Conservation (phyloP, 53 echinoderm and acorn worm species). For the Patiria pectinifera region DNA sequence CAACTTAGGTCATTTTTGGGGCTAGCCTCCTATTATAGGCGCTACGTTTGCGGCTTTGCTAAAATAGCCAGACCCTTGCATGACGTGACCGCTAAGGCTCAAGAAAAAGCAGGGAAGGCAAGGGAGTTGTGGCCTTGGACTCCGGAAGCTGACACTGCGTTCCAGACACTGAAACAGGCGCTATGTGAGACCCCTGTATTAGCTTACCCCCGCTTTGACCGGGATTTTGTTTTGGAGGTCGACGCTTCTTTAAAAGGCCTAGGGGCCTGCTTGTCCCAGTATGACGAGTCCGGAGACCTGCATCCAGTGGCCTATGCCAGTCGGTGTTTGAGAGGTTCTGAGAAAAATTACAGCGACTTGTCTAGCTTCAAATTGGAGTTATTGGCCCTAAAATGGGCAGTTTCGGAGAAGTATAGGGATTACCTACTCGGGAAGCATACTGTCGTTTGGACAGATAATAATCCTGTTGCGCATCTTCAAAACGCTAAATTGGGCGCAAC, state of each 20-base stretch:
- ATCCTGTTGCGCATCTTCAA: slow-evolving; percentile 33
- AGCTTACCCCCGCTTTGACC: slow-evolving; percentile 40
- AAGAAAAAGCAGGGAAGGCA: slow-evolving; percentile 4
- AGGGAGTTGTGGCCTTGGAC: too few relatives aligned
- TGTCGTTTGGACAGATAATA: not conserved
- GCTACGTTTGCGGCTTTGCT: slow-evolving; percentile 52
- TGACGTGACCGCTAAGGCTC: slow-evolving; percentile 21
- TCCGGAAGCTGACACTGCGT: too few relatives aligned
- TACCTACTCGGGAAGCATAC: too few relatives aligned
- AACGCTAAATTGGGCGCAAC: slow-evolving; percentile 43
- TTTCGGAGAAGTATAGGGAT: too few relatives aligned
- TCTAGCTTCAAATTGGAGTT: slow-evolving; percentile 2
- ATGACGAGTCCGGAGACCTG: not conserved
- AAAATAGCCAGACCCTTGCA: slow-evolving; percentile 36
- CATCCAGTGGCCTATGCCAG: slow-evolving; percentile 61
- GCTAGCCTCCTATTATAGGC: slow-evolving; percentile 60
- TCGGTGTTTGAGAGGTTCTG: slow-evolving; percentile 6
- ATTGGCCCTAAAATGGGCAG: slow-evolving; percentile 54
- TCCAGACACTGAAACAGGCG: not conserved
- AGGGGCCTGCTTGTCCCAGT: slow-evolving; percentile 31
- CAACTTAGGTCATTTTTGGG: slow-evolving; percentile 71
- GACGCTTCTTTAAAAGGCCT: slow-evolving; percentile 54
- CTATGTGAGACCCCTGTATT: slow-evolving; percentile 39
- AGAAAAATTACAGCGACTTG: too few relatives aligned
- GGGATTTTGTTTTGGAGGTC: slow-evolving; percentile 39